Base-by-base conservation (phyloP, 2,888 invertebrate species). In the Toxonevra muliebris region DNA sequence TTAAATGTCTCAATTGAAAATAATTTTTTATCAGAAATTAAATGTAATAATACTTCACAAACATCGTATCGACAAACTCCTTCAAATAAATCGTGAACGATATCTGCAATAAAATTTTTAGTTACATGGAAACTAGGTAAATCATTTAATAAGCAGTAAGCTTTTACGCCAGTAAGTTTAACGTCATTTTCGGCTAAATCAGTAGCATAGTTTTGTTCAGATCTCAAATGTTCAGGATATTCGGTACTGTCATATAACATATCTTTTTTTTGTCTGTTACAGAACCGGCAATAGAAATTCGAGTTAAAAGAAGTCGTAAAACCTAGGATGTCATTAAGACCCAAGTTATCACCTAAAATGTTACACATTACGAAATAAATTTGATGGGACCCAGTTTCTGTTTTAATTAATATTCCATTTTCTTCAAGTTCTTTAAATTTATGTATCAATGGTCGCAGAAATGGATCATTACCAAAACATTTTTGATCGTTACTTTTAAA, bases 51-150 rank as follows among this genome's bases (percentile, higher is more conserved):
- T 11, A 72, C 59, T 53, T 65, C 54, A 68, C 65, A 65, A 40
- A 69, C 43, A 59, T 70, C 68, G 53, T 69, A 70, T 58, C 68
- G 69, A 48, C 70, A 67, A 41, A 72, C 63, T 12, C 72, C 72
- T 68, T 73, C 69, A n/a, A 73, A 62, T 20, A 69, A 50, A 54
- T 73, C 72, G 58, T 71, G 71, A 63, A 69, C 60, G 53, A 70
- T 66, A 65, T 70, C 72, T 12, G 65, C 72, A 17, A 63, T 54
- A 65, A 52, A 66, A 61, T 71, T 73, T n/a, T 64, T 58, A n/a
- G 67, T 63, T 11, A 53, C 71, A 58, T 73, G 61, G 50, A 71
- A 71, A 53, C 53, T 42, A 15, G 15, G 17, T 54, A 71, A 61
- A 11, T 69, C 62, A 40, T 69, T 66, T 60, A 70, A 66, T 57